Evolutionary conservation across 2,113 vertebrate species (phyloP).

Genomic region (Grantiella picta): DNA sequence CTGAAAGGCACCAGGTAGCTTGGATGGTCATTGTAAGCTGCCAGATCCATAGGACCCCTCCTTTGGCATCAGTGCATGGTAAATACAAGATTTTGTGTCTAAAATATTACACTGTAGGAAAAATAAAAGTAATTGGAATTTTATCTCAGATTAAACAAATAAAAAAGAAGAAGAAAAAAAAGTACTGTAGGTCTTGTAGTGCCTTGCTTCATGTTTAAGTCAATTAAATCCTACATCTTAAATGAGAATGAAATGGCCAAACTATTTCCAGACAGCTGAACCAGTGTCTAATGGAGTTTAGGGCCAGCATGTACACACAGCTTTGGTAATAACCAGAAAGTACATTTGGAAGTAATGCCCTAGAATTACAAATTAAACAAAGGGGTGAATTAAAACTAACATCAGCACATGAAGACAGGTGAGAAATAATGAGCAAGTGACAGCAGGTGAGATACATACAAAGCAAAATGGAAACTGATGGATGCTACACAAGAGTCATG

Average conservation of each 20-base stretch:
- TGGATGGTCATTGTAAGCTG: neutral
- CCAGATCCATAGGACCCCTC: neutral
- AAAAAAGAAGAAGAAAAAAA: no score
- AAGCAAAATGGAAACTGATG: neutral
- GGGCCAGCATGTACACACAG: neutral
- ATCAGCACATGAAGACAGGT: neutral
- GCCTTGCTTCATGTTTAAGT: neutral
- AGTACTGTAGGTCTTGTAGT: neutral
- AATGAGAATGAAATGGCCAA: neutral
- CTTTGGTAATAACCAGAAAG: neutral
- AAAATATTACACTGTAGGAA: neutral
- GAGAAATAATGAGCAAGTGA: neutral
- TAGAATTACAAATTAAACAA: neutral
- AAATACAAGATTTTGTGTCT: neutral
- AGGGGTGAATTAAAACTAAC: neutral
- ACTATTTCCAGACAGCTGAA: neutral
- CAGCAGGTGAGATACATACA: neutral
- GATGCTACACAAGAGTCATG: neutral
- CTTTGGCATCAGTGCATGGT: neutral
- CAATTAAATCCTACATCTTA: neutral
- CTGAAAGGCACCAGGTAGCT: neutral
- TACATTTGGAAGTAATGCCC: neutral
- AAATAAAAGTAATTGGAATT: neutral
- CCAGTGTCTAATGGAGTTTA: neutral
- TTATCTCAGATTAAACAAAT: neutral